Conservation (phyloP, 2,888 invertebrate genomes). For the Salticus scenicus region DNA sequence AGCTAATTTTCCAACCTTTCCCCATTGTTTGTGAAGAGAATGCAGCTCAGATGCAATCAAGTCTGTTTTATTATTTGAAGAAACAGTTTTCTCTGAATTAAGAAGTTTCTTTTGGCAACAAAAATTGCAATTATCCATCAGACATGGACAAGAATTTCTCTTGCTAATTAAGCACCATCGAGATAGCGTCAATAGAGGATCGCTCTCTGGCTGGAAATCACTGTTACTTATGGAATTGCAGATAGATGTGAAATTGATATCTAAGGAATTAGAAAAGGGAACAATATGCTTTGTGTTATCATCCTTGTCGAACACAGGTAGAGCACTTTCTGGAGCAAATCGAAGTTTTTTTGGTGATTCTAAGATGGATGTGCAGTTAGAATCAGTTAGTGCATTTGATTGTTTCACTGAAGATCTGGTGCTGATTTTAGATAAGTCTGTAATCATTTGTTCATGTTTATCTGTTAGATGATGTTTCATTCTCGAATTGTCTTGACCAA, state of each 20-base stretch:
- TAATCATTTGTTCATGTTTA: background rate
- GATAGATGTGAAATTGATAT: no score
- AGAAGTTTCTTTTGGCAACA: background rate
- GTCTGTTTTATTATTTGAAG: background rate
- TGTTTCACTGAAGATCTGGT: slow-evolving; percentile 46
- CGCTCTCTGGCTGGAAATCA: background rate
- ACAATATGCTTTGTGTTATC: no score
- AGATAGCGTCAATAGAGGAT: background rate
- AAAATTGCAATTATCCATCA: slow-evolving; percentile 30
- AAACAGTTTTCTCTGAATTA: background rate
- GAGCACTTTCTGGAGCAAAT: slow-evolving; percentile 23
- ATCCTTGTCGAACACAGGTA: background rate
- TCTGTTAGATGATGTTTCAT: background rate
- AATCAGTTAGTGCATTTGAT: background rate
- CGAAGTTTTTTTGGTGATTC: slow-evolving; percentile 48
- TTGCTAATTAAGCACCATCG: slow-evolving; percentile 3
- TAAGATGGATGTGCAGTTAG: background rate
- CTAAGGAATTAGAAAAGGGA: no score
- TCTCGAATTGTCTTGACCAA: slow-evolving; percentile 17
- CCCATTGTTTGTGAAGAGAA: slow-evolving; percentile 15
- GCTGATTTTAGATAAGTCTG: background rate
- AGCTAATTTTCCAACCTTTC: slow-evolving; percentile 22
- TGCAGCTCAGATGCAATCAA: background rate
- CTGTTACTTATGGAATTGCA: background rate
- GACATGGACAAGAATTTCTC: slow-evolving; percentile 55